Conservation (phyloP, 2,113 vertebrate species). For the Callopanchax toddi region DNA sequence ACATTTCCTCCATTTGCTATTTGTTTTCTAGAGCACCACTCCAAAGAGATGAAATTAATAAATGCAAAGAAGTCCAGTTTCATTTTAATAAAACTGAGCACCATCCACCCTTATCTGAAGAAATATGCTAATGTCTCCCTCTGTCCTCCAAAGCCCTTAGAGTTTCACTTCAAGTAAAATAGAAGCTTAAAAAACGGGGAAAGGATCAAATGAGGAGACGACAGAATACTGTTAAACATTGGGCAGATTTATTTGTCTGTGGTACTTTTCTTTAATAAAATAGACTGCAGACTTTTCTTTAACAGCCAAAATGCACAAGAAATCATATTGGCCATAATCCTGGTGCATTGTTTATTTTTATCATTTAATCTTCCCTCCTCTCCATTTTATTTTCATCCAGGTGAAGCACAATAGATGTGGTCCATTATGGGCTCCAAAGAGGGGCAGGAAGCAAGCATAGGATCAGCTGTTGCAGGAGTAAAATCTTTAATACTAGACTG, state of each 20-base stretch:
- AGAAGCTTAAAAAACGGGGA: not conserved
- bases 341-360: no score
- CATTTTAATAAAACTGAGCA: constrained; percentile 67
- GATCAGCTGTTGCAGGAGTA: not conserved
- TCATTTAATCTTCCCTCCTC: constrained; percentile 4
- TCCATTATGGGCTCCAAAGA: constrained; percentile 46
- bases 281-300: no score
- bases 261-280: no score
- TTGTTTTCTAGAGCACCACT: constrained; percentile 53
- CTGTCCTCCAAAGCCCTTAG: constrained; percentile 41
- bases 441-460: constrained; percentile 31
- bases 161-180: constrained; percentile 27
- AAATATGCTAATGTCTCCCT: constrained; percentile 63
- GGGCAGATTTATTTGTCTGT: not conserved
- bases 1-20: constrained; percentile 32
- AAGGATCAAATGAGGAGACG: constrained; percentile 41
- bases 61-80: constrained; percentile 59
- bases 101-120: constrained; percentile 62
- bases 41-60: constrained; percentile 58
- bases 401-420: constrained; percentile 46
- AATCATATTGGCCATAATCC: no score
- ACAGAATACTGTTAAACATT: constrained; percentile 27
- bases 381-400: constrained; percentile 25
- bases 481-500: constrained; percentile 44
- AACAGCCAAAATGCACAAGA: no score